Base-by-base conservation (phyloP, 2,888 invertebrate species). In the Dynastes tityus region DNA sequence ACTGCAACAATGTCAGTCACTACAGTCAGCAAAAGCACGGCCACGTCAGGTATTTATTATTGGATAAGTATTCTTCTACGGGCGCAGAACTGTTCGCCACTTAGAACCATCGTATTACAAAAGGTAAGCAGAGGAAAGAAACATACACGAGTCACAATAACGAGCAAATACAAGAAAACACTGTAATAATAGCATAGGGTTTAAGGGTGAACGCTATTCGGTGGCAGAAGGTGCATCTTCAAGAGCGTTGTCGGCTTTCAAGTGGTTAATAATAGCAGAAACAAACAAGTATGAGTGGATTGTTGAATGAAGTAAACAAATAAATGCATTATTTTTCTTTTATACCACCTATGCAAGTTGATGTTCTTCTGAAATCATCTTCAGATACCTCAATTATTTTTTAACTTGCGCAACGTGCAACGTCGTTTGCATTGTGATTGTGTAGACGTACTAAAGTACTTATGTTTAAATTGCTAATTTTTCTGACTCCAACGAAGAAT, bases 21-120 rank as follows among this genome's bases (percentile, higher is more conserved):
- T 29, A 27, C 29, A 58, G 13, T 68, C 68, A 53, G 22, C 68
- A 29, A 13, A 27, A 53, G 81, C 82, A 83, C 49, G 81, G 45
- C 45, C 45, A 83, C 82, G 80, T 82, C 82, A 82, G 85, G 85
- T 86, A 86, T 85, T 85, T 86, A 86, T 85, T 85, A 86, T 51
- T 49, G 22, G 51, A 22, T 68, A 68, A 68, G 51, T 53, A 85
- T 82, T 84, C 83, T 85, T 86, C 85, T 85, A 85, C 83, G 80
- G 27, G 68, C 51, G 81, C 83, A 84, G 84, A 82, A 85, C 85
- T 86, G 86, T 85, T 86, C 86, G 83, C 86, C 84, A 85, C 86
- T 86, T 83, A 40, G 80, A 81, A 83, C 84, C 83, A 84, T 81
- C 80, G 82, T 81, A 77, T 79, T 82, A 86, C 85, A 85, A 85